phyloP scores from a whole-genome alignment of 37 sponge, comb jelly and placozoan species.

The Sycon ciliatum region DNA sequence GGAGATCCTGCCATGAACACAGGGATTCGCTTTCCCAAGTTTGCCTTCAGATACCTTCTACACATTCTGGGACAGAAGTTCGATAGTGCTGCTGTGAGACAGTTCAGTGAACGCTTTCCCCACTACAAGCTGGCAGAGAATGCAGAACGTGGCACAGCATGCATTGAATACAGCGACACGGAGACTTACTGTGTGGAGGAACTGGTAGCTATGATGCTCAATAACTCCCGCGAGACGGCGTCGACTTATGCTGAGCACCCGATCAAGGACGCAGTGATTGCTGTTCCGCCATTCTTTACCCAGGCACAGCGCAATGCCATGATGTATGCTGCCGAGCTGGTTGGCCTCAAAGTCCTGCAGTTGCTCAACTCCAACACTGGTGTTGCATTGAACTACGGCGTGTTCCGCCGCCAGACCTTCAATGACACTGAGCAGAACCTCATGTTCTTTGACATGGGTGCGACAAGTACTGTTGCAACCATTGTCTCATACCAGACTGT shows the following conservation, averaged over 20 bases:
- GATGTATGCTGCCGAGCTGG: conserved; percentile 51
- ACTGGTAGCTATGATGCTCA: conserved; percentile 57
- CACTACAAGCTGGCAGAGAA: conserved; percentile 58
- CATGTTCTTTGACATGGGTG: conserved; percentile 88
- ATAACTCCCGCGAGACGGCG: conserved; percentile 45
- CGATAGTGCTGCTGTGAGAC: conserved; percentile 64
- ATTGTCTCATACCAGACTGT: conserved; percentile 58
- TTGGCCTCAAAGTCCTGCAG: conserved; percentile 63
- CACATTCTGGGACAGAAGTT: conserved; percentile 58
- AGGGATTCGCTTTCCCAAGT: conserved; percentile 63
- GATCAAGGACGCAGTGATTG: conserved; percentile 71
- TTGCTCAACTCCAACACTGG: conserved; percentile 64
- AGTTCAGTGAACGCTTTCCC: conserved; percentile 71
- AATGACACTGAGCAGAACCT: conserved; percentile 46
- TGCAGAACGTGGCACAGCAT: conserved; percentile 45
- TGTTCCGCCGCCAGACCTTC: conserved; percentile 55
- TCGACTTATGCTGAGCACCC: conserved; percentile 62
- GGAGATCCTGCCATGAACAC: conserved; percentile 50
- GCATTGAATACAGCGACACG: background rate
- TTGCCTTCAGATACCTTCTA: conserved; percentile 60
- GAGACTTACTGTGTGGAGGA: background rate
- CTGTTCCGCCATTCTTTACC: conserved; percentile 80
- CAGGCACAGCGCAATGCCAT: conserved; percentile 79
- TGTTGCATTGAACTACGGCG: conserved; percentile 79
- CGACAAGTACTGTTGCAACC: conserved; percentile 59